phyloP scores from a whole-genome alignment of 2,888 invertebrate genomes.

The Andrena flavipes region DNA sequence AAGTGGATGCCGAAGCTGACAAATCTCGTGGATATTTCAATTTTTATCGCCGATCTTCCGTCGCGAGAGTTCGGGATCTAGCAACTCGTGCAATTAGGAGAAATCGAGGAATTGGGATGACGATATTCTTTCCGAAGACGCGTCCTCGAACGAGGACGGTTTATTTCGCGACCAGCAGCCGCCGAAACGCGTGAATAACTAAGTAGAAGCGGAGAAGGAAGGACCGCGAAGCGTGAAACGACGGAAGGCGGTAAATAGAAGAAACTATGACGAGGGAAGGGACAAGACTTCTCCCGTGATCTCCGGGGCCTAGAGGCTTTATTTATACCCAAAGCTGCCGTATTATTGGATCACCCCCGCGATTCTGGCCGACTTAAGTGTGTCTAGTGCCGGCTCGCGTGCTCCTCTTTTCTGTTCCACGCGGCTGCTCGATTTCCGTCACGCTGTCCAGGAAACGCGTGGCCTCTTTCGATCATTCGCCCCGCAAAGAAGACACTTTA shows the following conservation, averaged over 20 bases:
- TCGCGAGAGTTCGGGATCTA: no score
- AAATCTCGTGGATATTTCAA: neutral
- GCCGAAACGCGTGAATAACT: neutral
- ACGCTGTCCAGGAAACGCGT: slow-evolving; percentile 17
- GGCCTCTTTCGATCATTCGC: slow-evolving; percentile 11
- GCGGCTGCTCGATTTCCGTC: slow-evolving; percentile 46
- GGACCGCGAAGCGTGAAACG: slow-evolving; percentile 35
- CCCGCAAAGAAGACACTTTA: neutral
- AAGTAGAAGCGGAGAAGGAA: neutral
- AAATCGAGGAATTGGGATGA: neutral
- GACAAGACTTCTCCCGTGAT: slow-evolving; percentile 70
- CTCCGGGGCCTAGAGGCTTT: slow-evolving; percentile 79
- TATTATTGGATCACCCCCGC: slow-evolving; percentile 84
- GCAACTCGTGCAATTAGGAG: neutral
- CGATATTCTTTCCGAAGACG: neutral
- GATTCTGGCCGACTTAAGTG: slow-evolving; percentile 71
- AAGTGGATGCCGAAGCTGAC: neutral
- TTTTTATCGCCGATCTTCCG: neutral
- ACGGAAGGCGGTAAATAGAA: slow-evolving; percentile 45
- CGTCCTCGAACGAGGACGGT: slow-evolving; percentile 14
- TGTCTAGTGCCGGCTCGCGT: slow-evolving; percentile 53
- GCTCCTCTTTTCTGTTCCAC: slow-evolving; percentile 35
- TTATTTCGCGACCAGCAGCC: slow-evolving; percentile 62
- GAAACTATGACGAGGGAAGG: slow-evolving; percentile 50
- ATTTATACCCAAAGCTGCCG: slow-evolving; percentile 83